These are phyloP conservation scores for Coccyzus lansbergi DNA, from an alignment of 2,797 vertebrate species.

Conservation along the genomic window DNA sequence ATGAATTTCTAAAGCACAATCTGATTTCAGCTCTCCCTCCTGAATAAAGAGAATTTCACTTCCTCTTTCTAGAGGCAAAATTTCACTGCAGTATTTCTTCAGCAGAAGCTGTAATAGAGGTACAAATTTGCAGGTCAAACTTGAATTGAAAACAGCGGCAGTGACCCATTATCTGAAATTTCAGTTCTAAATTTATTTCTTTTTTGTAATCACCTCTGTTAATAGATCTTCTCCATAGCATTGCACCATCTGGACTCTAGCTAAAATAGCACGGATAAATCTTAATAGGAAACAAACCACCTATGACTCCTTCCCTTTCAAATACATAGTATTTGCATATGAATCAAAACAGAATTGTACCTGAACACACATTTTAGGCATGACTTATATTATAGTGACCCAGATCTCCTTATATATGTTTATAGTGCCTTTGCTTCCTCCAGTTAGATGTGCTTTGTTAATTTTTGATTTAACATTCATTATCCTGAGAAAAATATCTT, in stretches of 20 bases:
- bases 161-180: not conserved
- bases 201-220: not conserved
- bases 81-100: constrained; percentile 9
- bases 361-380: constrained; percentile 15
- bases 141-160: not conserved
- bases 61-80: constrained; percentile 1
- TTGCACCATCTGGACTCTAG: not conserved
- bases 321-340: constrained; percentile 4
- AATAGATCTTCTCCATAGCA: not conserved
- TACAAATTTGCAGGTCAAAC: not conserved
- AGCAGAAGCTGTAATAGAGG: not conserved
- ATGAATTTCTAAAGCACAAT: not conserved
- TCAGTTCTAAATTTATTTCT: not conserved
- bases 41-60: not conserved
- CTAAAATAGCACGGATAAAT: not conserved
- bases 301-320: not conserved
- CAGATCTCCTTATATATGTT: constrained; percentile 44
- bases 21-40: not conserved
- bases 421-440: constrained; percentile 17
- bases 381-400: not conserved
- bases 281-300: not conserved
- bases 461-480: constrained; percentile 56
- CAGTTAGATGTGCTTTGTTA: not conserved
- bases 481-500: constrained; percentile 56
- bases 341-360: not conserved